Evolutionary conservation across 2,113 vertebrate genomes (phyloP), one percentile per base, ranked within the genome.

Genomic region (Zingel zingel): DNA sequence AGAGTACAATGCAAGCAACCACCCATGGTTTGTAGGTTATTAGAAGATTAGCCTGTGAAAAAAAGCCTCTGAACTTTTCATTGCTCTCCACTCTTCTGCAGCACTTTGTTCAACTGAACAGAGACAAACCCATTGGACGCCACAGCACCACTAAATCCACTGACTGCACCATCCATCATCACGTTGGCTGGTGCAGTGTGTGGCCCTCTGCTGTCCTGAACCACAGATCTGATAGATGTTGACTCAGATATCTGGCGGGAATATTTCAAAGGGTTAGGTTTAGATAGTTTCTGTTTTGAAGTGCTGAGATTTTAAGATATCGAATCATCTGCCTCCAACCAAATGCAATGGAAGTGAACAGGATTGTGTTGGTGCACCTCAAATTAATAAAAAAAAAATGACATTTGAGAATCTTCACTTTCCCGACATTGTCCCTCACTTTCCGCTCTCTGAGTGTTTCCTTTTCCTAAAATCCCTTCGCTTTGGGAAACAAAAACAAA

Each of bases 161-260:
- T 2, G 33, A n/a, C 67, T 15, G 72, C 83, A 45, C 61, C 71
- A 81, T 84, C 53, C 81, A 83, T 88, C 83, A 85, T 11, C n/a
- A 0, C 6, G 75, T 0, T 68, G 12, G 11, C 53, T 33, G 65
- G 27, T 57, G 81, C 66, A 70, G 48, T 5, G 43, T 72, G 59
- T n/a, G 61, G 58, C 43, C 39, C 54, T 15, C 11, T 1, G 67
- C 57, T 0, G 76, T 66, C 62, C 83, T 53, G 15, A 74, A 30
- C 45, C 45, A 21, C 25, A 74, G 5, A 57, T 23, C 12, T 0
- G 33, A 80, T 23, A 66, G 66, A 33, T n/a, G 70, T 67, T 11
- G 69, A 83, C 33, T 67, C 68, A 10, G 10, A 48, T 33, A 3
- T 33, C 11, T n/a, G 0, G 54, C 7, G 0, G 39, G 59, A 19